These are phyloP conservation scores for Bradypodion ventrale DNA, from an alignment of 2,797 vertebrate genomes.

Conservation along the genomic window DNA sequence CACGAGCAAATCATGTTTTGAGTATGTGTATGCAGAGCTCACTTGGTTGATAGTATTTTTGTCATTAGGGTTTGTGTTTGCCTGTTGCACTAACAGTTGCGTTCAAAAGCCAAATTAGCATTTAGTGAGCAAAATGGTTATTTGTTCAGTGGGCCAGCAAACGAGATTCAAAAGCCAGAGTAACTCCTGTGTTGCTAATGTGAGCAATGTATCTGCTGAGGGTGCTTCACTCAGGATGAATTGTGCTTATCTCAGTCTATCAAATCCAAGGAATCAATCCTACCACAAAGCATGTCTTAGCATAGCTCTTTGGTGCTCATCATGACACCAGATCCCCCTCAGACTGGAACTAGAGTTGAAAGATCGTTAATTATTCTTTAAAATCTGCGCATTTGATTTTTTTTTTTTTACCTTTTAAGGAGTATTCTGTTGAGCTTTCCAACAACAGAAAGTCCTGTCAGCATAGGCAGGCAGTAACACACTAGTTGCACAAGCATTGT, in stretches of 20 bases:
- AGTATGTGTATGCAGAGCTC: neutral
- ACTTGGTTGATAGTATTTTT: too few relatives aligned
- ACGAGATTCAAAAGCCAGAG: too few relatives aligned
- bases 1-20: neutral
- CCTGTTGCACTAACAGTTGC: too few relatives aligned
- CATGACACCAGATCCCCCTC: neutral
- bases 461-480: too few relatives aligned
- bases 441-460: too few relatives aligned
- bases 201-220: neutral
- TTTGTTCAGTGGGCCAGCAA: too few relatives aligned
- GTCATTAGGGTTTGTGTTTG: too few relatives aligned
- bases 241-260: neutral
- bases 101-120: too few relatives aligned
- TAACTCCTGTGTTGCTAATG: neutral
- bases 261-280: neutral
- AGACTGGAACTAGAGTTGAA: neutral
- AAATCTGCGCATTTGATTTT: neutral
- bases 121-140: too few relatives aligned
- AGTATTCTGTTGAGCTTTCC: too few relatives aligned
- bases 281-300: neutral
- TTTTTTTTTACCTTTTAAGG: neutral
- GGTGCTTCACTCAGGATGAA: neutral
- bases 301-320: neutral
- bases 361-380: conserved; percentile 10
- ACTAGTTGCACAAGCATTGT: too few relatives aligned